Base-by-base conservation (phyloP, 2,888 invertebrate genomes). In the Phanerotoma sp. region DNA sequence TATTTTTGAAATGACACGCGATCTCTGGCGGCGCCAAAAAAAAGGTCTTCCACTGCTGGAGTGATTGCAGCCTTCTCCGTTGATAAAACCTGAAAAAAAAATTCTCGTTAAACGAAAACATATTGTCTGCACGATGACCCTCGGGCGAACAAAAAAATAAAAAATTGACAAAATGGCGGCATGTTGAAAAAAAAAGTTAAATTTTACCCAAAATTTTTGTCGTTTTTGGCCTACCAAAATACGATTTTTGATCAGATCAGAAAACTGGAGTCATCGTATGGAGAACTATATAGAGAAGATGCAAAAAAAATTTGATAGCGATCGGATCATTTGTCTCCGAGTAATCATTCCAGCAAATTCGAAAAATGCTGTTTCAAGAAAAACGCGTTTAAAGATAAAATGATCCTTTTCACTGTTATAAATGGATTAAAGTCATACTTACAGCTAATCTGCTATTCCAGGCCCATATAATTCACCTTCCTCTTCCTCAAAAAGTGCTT, bases 81-180 rank as follows among this genome's bases (percentile, higher is more conserved):
- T n/a, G 38, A 38, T 38, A 15, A 15, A 38, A 38, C 38, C 16
- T 15, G 10, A 38, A 38, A 38, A 38, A 38, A 15, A 38, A 37
- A 37, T 3, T 37, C 15, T 13, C 15, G n/a, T 10, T 37, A n/a
- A 37, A 37, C 37, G 9, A 37, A 15, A 38, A 38, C 15, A 38
- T 38, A 38, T 38, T 38, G 38, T 38, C 38, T 15, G 38, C 16
- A 38, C 13, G 16, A 38, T 38, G 38, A 38, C 38, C 16, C 16
- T 37, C 4, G 37, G 4, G 4, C 4, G 3, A 37, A 37, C 4
- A 11, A 37, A 37, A 37, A 37, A 37, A 38, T 38, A 13, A 38
- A 38, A 38, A 38, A 38, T 38, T 38, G 38, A 38, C 38, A 38
- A 38, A 38, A 38, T 38, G 38, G 38, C 16, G 38, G 38, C 38